These are phyloP conservation scores for Xerus rutilus DNA, from an alignment of 2,797 vertebrate genomes.

Conservation along the genomic window DNA sequence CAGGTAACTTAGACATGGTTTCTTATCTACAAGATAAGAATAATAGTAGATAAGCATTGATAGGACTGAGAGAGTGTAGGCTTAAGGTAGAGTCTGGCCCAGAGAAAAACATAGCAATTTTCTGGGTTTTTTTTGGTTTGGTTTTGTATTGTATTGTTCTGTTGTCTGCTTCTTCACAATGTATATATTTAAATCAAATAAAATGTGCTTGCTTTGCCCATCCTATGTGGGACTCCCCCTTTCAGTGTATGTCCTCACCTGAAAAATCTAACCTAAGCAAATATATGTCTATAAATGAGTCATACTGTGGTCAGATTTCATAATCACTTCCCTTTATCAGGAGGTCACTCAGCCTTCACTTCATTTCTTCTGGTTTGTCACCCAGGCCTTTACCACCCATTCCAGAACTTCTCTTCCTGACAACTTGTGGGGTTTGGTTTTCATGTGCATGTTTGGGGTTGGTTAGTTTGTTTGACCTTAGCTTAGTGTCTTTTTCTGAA, in stretches of 20 bases:
- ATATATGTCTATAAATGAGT: background rate
- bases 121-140: background rate
- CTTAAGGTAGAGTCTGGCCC: background rate
- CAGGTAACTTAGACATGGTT: background rate
- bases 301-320: background rate
- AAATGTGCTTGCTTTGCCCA: background rate
- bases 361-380: background rate
- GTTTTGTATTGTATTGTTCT: background rate
- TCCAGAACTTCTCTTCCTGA: background rate
- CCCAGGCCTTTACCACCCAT: background rate
- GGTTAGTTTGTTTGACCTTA: background rate
- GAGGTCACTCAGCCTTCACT: background rate
- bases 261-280: conserved; percentile 47
- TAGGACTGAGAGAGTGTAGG: background rate
- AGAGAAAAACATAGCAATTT: background rate
- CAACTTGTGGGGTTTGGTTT: background rate
- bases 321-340: background rate
- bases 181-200: conserved; percentile 12
- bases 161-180: background rate
- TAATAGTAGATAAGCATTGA: background rate
- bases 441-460: background rate
- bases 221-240: background rate
- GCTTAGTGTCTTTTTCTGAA: background rate
- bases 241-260: background rate
- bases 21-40: conserved; percentile 11